Conservation (phyloP, 2,113 vertebrate genomes). For the Equus quagga region DNA sequence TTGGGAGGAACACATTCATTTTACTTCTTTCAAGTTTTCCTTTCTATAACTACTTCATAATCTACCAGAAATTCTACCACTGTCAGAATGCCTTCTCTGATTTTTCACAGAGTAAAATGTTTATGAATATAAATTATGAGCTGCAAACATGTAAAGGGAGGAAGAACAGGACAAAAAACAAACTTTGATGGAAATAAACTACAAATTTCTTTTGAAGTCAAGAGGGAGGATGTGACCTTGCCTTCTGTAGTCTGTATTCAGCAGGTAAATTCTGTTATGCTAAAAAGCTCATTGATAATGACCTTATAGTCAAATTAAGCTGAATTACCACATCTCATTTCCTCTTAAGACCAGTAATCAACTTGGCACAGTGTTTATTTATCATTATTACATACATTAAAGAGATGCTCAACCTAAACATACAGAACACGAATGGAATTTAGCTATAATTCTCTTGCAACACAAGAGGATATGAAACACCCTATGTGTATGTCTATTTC, state of each 20-base stretch:
- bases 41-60: neutral
- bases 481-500: neutral
- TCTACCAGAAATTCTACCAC: constrained; percentile 4
- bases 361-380: neutral
- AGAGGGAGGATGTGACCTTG: neutral
- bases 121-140: constrained; percentile 8
- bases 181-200: neutral
- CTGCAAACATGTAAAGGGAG: neutral
- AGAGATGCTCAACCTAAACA: neutral
- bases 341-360: constrained; percentile 28
- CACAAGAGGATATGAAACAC: neutral
- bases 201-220: constrained; percentile 1
- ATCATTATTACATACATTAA: neutral
- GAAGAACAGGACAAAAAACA: neutral
- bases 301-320: neutral
- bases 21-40: neutral
- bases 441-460: neutral
- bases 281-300: neutral
- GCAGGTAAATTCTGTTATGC: neutral
- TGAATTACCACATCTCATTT: neutral
- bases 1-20: neutral
- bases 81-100: neutral
- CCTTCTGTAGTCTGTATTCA: neutral
- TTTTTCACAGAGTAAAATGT: neutral
- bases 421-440: neutral